A percentile compares a stretch with the other conserved stretches of the same genome.
phyloP scores from a whole-genome alignment of 1,140 invertebrate genomes.

The Lanistes nyassanus region DNA sequence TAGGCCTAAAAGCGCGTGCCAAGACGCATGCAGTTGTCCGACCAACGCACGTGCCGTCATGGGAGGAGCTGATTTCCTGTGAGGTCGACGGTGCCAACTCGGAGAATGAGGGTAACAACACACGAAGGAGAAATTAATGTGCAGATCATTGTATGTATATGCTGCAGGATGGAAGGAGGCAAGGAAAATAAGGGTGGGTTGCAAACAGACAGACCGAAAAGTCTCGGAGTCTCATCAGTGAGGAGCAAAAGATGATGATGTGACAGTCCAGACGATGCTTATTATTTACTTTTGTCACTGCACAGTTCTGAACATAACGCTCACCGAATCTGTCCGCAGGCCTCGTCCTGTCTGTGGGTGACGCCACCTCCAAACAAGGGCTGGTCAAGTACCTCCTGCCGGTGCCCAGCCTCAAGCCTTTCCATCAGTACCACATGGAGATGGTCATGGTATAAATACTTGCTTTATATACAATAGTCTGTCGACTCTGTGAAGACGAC shows the following conservation, averaged over 20 bases:
- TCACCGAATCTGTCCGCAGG: conserved; percentile 33
- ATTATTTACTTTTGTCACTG: no score
- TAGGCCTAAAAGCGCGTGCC: conserved; percentile 34
- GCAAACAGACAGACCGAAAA: no score
- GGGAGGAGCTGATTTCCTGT: conserved; percentile 56
- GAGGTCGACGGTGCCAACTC: conserved; percentile 45
- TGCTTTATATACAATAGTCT: no score
- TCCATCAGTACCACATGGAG: conserved; percentile 63
- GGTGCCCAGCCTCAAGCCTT: conserved; percentile 52
- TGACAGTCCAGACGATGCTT: no score
- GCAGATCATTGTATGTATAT: no score
- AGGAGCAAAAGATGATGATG: no score
- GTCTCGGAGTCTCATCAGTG: no score
- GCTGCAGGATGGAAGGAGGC: no score
- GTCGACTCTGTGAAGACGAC: no score
- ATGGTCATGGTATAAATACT: conserved; percentile 53
- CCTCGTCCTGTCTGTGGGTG: conserved; percentile 49
- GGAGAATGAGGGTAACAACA: conserved; percentile 49
- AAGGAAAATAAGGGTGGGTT: no score
- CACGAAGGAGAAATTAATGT: background rate
- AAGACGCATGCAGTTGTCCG: conserved; percentile 49
- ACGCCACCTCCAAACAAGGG: conserved; percentile 43
- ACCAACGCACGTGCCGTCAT: conserved; percentile 54
- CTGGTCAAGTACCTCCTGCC: conserved; percentile 56
- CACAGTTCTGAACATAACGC: no score